Conservation (phyloP, 2,888 invertebrate species). For the Odontothrips loti region DNA sequence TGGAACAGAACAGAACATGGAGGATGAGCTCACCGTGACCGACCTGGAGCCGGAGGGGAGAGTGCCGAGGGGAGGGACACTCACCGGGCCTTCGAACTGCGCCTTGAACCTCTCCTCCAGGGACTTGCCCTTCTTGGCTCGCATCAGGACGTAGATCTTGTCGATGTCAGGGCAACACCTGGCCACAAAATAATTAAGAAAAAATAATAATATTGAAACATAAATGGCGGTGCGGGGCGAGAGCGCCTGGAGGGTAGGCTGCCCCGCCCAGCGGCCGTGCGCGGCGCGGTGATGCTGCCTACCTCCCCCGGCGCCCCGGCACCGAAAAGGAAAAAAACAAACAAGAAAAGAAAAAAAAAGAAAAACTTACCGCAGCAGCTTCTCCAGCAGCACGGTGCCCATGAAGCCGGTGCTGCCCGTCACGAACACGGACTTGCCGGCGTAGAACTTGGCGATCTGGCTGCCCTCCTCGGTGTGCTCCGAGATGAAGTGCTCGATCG, state of each 20-base stretch:
- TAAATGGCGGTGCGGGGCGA: conserved; percentile 27
- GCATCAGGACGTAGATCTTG: conserved; percentile 45
- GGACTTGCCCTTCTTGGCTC: conserved; percentile 46
- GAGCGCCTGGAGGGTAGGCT: conserved; percentile 14
- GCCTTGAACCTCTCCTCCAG: conserved; percentile 38
- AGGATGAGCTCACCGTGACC: not conserved
- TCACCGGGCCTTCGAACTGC: conserved; percentile 6
- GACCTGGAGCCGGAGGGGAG: no score
- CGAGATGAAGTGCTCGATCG: conserved; percentile 29
- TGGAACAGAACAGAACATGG: conserved; percentile 29
- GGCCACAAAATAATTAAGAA: conserved; percentile 2
- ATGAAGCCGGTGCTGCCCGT: conserved; percentile 47
- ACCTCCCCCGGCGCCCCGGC: no score
- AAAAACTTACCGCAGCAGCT: conserved; percentile 44
- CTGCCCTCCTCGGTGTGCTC: conserved; percentile 34
- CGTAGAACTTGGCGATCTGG: conserved; percentile 43
- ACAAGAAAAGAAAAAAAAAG: no score
- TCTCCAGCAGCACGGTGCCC: conserved; percentile 45
- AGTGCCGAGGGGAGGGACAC: not conserved
- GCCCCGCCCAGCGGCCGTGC: conserved; percentile 29
- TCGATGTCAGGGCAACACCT: conserved; percentile 45
- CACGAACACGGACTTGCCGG: conserved; percentile 43
- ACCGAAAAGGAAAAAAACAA: no score
- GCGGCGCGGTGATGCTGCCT: not conserved
- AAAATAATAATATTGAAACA: conserved; percentile 30